A percentile compares a stretch with the other conserved stretches of the same genome.
Evolutionary conservation across 2,888 invertebrate genomes (phyloP).

Genomic region (Andrena trimmerana): DNA sequence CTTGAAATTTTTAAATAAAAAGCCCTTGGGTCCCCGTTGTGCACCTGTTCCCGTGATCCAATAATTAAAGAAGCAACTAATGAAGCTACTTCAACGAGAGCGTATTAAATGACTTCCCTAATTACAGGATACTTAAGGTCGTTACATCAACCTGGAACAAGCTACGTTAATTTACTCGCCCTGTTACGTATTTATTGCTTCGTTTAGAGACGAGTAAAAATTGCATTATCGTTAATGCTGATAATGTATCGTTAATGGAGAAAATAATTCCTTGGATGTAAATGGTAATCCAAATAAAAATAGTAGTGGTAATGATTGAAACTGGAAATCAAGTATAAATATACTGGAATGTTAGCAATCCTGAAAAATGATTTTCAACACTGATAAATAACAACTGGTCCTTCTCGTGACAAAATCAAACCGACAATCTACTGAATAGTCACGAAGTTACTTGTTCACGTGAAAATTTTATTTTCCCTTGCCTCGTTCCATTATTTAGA

Average conservation of each 20-base stretch:
- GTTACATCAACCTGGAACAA: no score
- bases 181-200: no score
- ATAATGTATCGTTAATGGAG: no score
- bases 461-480: conserved; percentile 17
- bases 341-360: background rate
- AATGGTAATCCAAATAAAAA: no score
- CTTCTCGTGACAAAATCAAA: background rate
- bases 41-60: background rate
- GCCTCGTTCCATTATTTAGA: conserved; percentile 16
- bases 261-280: no score
- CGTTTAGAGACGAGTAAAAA: no score
- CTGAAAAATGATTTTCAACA: background rate
- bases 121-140: no score
- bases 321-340: conserved; percentile 5
- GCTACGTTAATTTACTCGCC: no score
- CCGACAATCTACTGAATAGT: background rate
- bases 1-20: no score
- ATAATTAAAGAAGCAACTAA: background rate
- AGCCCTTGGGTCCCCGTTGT: no score
- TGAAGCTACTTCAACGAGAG: background rate
- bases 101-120: background rate
- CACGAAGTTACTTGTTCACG: background rate
- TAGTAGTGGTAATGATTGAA: background rate
- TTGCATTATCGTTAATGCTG: no score
- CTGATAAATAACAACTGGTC: background rate